Conservation (phyloP, 2,113 vertebrate genomes). For the Nerophis ophidion region DNA sequence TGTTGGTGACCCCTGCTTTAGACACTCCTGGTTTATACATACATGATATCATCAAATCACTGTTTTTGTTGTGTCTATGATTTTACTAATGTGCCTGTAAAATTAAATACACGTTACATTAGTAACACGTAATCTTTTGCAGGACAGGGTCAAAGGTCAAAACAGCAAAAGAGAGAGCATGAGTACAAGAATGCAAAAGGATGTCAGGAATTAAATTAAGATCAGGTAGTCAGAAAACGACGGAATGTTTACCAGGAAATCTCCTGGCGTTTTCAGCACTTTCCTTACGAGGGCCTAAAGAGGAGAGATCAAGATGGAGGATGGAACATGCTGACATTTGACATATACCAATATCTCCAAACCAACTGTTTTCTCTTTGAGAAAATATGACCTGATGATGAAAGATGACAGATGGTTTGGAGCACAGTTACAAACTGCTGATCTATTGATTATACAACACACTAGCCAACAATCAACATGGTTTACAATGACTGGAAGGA, state of each 20-base stretch:
- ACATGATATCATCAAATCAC: too few relatives aligned
- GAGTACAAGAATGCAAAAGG: not conserved
- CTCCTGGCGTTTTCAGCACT: conserved; percentile 72
- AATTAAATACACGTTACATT: too few relatives aligned
- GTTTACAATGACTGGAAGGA: too few relatives aligned
- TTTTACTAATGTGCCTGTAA: too few relatives aligned
- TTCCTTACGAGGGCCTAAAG: conserved; percentile 72
- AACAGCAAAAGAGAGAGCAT: not conserved
- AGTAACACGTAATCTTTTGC: too few relatives aligned
- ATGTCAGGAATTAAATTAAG: not conserved
- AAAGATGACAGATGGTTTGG: not conserved
- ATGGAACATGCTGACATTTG: conserved; percentile 44
- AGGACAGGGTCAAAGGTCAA: not conserved
- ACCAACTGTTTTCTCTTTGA: not conserved
- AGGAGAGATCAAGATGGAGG: conserved; percentile 30
- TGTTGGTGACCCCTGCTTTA: too few relatives aligned
- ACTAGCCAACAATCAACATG: too few relatives aligned
- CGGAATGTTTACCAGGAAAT: conserved; percentile 65
- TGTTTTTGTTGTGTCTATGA: too few relatives aligned
- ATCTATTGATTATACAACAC: too few relatives aligned
- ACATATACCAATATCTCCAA: too few relatives aligned
- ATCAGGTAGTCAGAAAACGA: not conserved
- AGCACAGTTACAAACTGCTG: not conserved
- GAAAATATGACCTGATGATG: not conserved
- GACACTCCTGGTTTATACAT: too few relatives aligned